Evolutionary conservation across 2,797 vertebrate genomes (phyloP).

Genomic region (Babyrousa celebensis): DNA sequence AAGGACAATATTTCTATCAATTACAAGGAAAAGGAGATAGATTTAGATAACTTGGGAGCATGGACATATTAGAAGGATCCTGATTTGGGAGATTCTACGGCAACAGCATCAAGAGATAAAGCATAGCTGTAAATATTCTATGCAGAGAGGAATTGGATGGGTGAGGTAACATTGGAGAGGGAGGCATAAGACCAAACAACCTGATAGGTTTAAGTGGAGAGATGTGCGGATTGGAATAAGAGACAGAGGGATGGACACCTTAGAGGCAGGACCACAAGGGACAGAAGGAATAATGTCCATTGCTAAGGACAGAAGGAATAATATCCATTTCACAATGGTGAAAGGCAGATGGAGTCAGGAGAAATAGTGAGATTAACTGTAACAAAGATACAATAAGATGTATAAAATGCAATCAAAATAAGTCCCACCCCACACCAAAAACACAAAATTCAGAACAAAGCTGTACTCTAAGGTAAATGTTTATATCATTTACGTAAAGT

Average conservation of each 20-base stretch:
- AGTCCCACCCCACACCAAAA: not conserved
- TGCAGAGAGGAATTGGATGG: not conserved
- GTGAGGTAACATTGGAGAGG: not conserved
- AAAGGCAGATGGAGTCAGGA: not conserved
- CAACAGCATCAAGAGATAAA: not conserved
- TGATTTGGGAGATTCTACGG: not conserved
- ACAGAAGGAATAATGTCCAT: accelerated
- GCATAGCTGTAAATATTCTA: not conserved
- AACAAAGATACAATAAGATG: not conserved
- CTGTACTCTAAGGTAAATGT: not conserved
- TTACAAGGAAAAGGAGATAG: not conserved
- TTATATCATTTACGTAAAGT: not conserved
- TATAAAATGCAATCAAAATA: not conserved
- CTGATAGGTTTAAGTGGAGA: not conserved
- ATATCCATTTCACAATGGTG: no score
- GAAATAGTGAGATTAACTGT: not conserved
- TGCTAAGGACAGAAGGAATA: no score
- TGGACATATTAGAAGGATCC: not conserved
- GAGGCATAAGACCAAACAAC: not conserved
- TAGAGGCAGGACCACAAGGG: not conserved
- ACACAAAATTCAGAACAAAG: not conserved
- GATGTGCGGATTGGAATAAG: not conserved
- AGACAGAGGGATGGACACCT: not conserved
- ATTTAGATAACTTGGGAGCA: not conserved
- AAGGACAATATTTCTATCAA: not conserved